A percentile compares a stretch with the other conserved stretches of the same genome.
These are phyloP conservation scores for Clepsis dumicolana DNA, from an alignment of 2,888 invertebrate species.

Conservation along the genomic window DNA sequence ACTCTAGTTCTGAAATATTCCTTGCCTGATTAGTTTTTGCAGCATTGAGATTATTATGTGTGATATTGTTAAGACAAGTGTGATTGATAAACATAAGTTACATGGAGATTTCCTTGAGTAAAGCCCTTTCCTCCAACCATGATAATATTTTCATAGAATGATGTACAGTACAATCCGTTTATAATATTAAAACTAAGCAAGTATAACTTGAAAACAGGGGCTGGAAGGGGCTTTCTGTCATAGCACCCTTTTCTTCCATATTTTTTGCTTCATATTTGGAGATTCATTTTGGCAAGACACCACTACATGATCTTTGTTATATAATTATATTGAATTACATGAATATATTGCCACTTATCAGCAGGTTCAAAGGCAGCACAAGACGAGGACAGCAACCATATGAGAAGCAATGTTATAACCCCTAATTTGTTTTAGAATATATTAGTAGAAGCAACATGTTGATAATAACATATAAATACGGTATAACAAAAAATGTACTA, in stretches of 20 bases:
- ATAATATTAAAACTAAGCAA: not conserved
- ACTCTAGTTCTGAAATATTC: too few species aligned
- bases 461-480: not conserved
- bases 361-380: not conserved
- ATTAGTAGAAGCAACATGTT: not conserved
- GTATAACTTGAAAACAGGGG: not conserved
- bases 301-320: too few species aligned
- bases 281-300: not conserved
- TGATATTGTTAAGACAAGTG: not conserved
- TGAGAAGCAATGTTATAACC: not conserved
- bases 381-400: not conserved
- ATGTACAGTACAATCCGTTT: not conserved
- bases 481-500: not conserved
- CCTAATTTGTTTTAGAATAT: not conserved
- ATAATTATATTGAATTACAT: too few species aligned
- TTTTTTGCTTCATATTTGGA: not conserved
- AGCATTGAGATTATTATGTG: not conserved
- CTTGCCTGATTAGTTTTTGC: too few species aligned
- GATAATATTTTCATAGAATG: constrained; percentile 1
- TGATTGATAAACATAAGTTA: not conserved
- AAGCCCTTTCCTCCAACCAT: constrained; percentile 19
- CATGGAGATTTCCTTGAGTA: not conserved
- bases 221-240: not conserved
- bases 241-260: not conserved
- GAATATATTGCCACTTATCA: too few species aligned